Percentiles rank a stretch among this genome's conserved stretches.
Evolutionary conservation across 2,113 vertebrate genomes (phyloP).

Genomic region (Pseudois nayaur): DNA sequence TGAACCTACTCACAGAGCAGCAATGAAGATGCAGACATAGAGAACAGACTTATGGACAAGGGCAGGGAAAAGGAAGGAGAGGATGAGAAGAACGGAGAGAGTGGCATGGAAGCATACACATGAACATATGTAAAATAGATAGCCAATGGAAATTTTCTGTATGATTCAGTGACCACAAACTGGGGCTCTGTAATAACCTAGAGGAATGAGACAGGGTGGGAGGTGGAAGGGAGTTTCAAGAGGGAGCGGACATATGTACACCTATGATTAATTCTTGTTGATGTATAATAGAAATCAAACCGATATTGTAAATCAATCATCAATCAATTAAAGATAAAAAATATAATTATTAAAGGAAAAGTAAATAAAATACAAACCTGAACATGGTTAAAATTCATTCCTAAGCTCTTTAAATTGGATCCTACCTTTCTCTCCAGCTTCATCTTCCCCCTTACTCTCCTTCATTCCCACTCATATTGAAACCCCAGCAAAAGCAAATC

Average conservation of each 20-base stretch:
- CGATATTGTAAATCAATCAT: neutral
- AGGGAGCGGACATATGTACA: neutral
- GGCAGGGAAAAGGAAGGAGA: neutral
- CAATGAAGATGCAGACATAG: neutral
- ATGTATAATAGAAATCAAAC: neutral
- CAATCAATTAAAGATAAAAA: neutral
- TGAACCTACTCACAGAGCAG: neutral
- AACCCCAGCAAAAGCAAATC: neutral
- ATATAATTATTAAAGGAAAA: neutral
- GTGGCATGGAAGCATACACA: neutral
- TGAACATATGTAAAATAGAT: neutral
- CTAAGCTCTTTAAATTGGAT: neutral
- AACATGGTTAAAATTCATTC: constrained; percentile 4
- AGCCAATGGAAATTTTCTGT: neutral
- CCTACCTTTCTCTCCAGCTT: neutral
- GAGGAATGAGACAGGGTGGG: neutral
- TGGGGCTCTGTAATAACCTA: neutral
- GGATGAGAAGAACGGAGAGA: neutral
- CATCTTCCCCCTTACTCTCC: neutral
- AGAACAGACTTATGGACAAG: neutral
- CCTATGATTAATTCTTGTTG: neutral
- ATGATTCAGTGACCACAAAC: neutral
- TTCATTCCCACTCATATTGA: neutral
- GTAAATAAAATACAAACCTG: neutral
- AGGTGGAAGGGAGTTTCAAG: neutral